Base-by-base conservation (phyloP, 2,888 invertebrate species). In the Parnassius orleans region DNA sequence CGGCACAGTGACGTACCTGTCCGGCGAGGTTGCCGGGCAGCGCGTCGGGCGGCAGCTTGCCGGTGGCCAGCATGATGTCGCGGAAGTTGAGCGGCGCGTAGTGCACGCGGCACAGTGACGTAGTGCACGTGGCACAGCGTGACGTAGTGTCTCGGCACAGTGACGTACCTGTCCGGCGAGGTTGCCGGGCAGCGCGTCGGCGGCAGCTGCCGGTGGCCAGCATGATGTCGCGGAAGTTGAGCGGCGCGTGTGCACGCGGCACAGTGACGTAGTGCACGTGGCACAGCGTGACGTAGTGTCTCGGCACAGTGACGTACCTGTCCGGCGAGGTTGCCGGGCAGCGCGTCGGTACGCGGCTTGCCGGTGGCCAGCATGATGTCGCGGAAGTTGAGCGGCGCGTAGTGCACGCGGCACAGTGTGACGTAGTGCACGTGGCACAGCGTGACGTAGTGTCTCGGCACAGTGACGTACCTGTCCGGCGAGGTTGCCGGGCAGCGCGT, bases 141-240 rank as follows among this genome's bases (percentile, higher is more conserved):
- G 71, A 99, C 95, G 87, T 33, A 33, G 33, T 33, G 33, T 12
- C 98, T 68, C 93, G 93, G 87, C 98, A 98, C 55, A 97, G 73
- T 96, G 93, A 87, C 80, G 80, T 80, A 80, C 80, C 80, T 77
- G 66, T 24, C 24, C 2, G 2, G 24, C 2, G 24, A 24, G 24
- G 24, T 24, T 24, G 24, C 24, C 24, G 24, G 83, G 76, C 53
- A 69, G 66, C 51, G 72, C 64, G 50, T 55, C 15, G 24, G 56
- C 73, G 69, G 70, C 2, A 24, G 24, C 24, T 98, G 73, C 99
- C 99, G 33, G 98, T 98, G 42, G 99, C 98, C 78, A 99, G 90
- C 99, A 99, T 99, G 71, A 99, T 95, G 87, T 99, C 99, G 71
- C 99, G 95, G 96, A 99, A 99, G 92, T 99, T 99, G 65, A 99